Evolutionary conservation across 2,888 invertebrate species (phyloP).

Genomic region (Teleogryllus oceanicus): DNA sequence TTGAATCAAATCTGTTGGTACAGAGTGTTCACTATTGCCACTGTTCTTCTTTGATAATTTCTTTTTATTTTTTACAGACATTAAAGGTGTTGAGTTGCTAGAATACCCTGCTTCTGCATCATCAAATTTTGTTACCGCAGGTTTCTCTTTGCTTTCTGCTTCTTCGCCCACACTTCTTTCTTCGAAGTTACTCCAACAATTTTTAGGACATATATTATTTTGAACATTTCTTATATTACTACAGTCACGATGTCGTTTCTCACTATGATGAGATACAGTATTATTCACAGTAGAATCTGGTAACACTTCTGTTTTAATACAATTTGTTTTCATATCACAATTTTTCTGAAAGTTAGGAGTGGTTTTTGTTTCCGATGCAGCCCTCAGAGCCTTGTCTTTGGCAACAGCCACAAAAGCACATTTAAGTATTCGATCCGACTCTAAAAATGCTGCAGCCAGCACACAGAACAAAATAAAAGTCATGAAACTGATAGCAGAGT

Average conservation of each 20-base stretch:
- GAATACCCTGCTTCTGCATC: conserved; percentile 30
- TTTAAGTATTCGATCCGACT: conserved; percentile 66
- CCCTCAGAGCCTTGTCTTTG: conserved; percentile 46
- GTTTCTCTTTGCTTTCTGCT: conserved; percentile 28
- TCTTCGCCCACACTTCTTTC: conserved; percentile 28
- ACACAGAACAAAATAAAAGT: conserved; percentile 62
- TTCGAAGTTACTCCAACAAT: conserved; percentile 27
- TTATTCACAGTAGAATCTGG: conserved; percentile 12
- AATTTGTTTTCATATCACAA: not conserved
- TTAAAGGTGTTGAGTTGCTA: conserved; percentile 29
- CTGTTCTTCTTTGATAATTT: conserved; percentile 34
- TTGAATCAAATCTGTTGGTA: conserved; percentile 28
- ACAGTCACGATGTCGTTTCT: conserved; percentile 24
- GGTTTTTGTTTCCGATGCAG: conserved; percentile 3
- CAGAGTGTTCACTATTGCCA: conserved; percentile 31
- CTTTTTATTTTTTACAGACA: conserved; percentile 38
- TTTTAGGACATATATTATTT: conserved; percentile 18
- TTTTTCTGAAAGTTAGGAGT: not conserved
- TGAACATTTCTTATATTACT: not conserved
- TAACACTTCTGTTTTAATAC: conserved; percentile 20
- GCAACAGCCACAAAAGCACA: conserved; percentile 53
- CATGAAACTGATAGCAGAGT: conserved; percentile 57
- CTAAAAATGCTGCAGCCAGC: conserved; percentile 64
- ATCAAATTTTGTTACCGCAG: conserved; percentile 27
- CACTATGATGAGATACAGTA: conserved; percentile 23